These are phyloP conservation scores for Scaeva pyrastri DNA, from an alignment of 2,888 invertebrate genomes.

Conservation along the genomic window DNA sequence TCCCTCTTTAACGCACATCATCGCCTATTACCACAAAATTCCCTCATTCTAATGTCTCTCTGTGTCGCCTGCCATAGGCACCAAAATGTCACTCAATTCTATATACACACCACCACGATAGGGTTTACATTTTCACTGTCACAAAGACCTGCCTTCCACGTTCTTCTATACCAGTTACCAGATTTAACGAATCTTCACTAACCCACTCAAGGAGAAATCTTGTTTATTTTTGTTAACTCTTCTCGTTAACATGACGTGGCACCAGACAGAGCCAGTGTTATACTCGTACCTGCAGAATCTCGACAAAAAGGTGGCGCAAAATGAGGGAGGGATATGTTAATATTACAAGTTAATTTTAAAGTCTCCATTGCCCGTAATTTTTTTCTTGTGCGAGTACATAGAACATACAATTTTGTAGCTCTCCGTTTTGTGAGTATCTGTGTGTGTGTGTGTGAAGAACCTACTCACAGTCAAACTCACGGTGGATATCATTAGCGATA, in stretches of 20 bases:
- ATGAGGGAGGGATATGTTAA: slow-evolving; percentile 64
- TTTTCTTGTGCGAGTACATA: too few relatives aligned
- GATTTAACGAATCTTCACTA: slow-evolving; percentile 76
- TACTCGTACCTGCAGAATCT: slow-evolving; percentile 13
- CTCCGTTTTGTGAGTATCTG: not conserved
- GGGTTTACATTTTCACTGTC: slow-evolving; percentile 22
- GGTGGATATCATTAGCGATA: slow-evolving; percentile 70
- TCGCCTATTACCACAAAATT: not conserved
- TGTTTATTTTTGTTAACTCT: slow-evolving; percentile 74
- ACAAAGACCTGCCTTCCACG: not conserved
- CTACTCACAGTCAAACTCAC: slow-evolving; percentile 51
- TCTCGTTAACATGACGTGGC: slow-evolving; percentile 69
- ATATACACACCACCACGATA: not conserved
- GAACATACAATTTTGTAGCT: not conserved
- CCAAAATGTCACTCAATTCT: slow-evolving; percentile 42
- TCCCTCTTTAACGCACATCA: slow-evolving; percentile 26
- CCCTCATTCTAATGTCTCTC: not conserved
- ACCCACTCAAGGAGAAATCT: slow-evolving; percentile 73
- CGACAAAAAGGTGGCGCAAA: slow-evolving; percentile 48
- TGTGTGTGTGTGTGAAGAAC: slow-evolving; percentile 45
- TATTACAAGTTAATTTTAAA: slow-evolving; percentile 75
- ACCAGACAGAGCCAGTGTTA: slow-evolving; percentile 46
- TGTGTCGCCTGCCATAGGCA: slow-evolving; percentile 14
- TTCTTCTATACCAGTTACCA: slow-evolving; percentile 55
- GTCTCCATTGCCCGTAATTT: slow-evolving; percentile 67